Evolutionary conservation across 2,888 invertebrate species (phyloP).

Genomic region (Chrysolina americana): DNA sequence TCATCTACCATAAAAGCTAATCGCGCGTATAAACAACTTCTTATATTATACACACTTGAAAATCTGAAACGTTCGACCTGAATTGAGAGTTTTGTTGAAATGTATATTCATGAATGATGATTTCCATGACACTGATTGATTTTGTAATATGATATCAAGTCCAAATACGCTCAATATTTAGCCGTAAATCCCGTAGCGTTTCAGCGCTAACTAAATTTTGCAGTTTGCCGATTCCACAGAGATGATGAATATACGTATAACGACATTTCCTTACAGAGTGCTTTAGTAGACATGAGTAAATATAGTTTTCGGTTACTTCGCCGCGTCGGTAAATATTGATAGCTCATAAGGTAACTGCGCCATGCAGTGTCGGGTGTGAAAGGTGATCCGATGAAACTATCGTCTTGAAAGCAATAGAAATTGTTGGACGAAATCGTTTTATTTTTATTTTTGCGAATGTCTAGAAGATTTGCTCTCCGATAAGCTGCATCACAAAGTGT

Average conservation of each 20-base stretch:
- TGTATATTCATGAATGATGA: too few relatives aligned
- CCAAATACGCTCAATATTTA: slow-evolving; percentile 21
- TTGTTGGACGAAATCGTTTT: background rate
- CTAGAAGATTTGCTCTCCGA: background rate
- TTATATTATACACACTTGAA: too few relatives aligned
- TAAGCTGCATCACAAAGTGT: too few relatives aligned
- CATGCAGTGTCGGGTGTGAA: slow-evolving; percentile 33
- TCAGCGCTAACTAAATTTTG: slow-evolving; percentile 38
- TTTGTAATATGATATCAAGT: slow-evolving; percentile 32
- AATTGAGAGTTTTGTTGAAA: too few relatives aligned
- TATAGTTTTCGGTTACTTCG: slow-evolving; percentile 42
- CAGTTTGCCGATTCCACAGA: slow-evolving; percentile 23
- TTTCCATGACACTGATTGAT: too few relatives aligned
- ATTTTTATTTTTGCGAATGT: background rate
- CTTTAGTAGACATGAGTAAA: slow-evolving; percentile 43
- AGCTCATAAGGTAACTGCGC: slow-evolving; percentile 40
- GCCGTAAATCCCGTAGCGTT: slow-evolving; percentile 9
- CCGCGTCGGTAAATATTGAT: slow-evolving; percentile 45
- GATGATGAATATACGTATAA: slow-evolving; percentile 43
- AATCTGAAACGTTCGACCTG: too few relatives aligned
- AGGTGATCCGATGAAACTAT: background rate
- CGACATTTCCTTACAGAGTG: slow-evolving; percentile 39
- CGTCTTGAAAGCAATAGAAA: background rate
- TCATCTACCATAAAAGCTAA: too few relatives aligned
- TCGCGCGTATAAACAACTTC: too few relatives aligned